Percentiles rank a stretch among this genome's conserved stretches.
phyloP scores from a whole-genome alignment of 2,888 invertebrate species.

The Xestia sexstrigata region DNA sequence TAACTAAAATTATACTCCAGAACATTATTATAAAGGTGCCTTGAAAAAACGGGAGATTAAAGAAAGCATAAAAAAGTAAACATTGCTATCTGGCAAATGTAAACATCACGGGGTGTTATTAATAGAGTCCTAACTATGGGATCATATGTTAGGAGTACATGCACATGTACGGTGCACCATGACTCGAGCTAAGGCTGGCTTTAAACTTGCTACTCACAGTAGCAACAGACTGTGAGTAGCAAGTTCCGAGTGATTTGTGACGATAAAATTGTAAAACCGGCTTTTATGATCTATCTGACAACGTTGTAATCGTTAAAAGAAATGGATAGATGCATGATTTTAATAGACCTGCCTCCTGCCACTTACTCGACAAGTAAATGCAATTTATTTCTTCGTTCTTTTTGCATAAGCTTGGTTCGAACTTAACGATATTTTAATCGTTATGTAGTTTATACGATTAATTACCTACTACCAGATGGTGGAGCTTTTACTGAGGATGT shows the following conservation, averaged over 20 bases:
- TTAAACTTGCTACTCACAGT: constrained; percentile 57
- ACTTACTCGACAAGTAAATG: constrained; percentile 43
- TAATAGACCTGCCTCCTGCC: constrained; percentile 54
- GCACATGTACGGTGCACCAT: constrained; percentile 64
- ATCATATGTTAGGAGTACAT: constrained; percentile 75
- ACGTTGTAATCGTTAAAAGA: constrained; percentile 58
- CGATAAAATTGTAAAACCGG: constrained; percentile 65
- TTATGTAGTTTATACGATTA: constrained; percentile 28
- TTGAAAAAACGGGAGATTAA: constrained; percentile 71
- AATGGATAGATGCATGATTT: constrained; percentile 58
- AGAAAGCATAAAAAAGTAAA: constrained; percentile 81
- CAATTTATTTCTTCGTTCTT: constrained; percentile 46
- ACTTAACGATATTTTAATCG: constrained; percentile 52
- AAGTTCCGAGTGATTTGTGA: constrained; percentile 60
- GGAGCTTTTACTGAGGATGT: constrained; percentile 19
- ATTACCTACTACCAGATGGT: constrained; percentile 34
- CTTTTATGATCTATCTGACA: constrained; percentile 58
- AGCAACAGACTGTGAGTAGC: no score
- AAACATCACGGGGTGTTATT: constrained; percentile 83
- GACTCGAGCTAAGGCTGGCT: constrained; percentile 67
- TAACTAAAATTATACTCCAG: constrained; percentile 2
- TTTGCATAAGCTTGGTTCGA: constrained; percentile 37
- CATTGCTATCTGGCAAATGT: constrained; percentile 83
- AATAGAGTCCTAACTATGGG: constrained; percentile 80
- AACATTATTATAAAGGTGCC: constrained; percentile 43